Conservation (phyloP, 2,113 vertebrate genomes). For the Chionis minor region DNA sequence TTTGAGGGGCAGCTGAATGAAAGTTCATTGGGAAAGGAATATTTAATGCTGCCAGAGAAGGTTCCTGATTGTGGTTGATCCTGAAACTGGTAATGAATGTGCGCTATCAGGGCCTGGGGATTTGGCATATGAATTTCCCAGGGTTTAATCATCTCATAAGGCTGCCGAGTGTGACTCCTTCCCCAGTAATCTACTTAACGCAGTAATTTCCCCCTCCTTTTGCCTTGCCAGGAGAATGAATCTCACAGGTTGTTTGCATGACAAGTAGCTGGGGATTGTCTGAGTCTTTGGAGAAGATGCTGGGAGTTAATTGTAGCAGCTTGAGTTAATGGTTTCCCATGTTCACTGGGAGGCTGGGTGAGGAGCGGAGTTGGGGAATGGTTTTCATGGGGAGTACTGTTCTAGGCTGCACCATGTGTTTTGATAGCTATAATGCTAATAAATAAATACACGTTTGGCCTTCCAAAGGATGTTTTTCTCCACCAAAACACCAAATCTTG, state of each 20-base stretch:
- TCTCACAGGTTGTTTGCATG: slow-evolving; percentile 81
- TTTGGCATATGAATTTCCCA: slow-evolving; percentile 79
- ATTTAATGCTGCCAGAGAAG: slow-evolving; percentile 9
- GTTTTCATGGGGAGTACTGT: slow-evolving; percentile 21
- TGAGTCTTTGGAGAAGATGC: slow-evolving; percentile 59
- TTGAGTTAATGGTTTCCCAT: slow-evolving; percentile 70
- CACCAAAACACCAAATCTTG: background rate
- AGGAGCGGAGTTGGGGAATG: slow-evolving; percentile 51
- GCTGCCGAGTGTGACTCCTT: slow-evolving; percentile 77
- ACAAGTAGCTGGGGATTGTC: slow-evolving; percentile 76
- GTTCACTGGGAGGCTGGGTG: slow-evolving; percentile 60
- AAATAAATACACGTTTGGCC: background rate
- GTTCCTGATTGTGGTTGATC: slow-evolving; percentile 65
- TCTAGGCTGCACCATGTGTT: background rate
- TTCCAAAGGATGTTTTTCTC: slow-evolving; percentile 33
- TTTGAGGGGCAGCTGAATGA: background rate
- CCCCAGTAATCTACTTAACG: slow-evolving; percentile 83
- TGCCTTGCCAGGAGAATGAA: slow-evolving; percentile 68
- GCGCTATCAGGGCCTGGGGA: slow-evolving; percentile 55
- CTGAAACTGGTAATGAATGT: slow-evolving; percentile 56
- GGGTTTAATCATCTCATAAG: slow-evolving; percentile 79
- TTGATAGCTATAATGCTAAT: slow-evolving; percentile 53
- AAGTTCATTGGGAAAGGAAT: background rate
- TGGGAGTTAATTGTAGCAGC: slow-evolving; percentile 72
- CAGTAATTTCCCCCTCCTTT: slow-evolving; percentile 72